A percentile compares a stretch with the other conserved stretches of the same genome.
phyloP scores from a whole-genome alignment of 2,113 vertebrate species.

The Carassius auratus region DNA sequence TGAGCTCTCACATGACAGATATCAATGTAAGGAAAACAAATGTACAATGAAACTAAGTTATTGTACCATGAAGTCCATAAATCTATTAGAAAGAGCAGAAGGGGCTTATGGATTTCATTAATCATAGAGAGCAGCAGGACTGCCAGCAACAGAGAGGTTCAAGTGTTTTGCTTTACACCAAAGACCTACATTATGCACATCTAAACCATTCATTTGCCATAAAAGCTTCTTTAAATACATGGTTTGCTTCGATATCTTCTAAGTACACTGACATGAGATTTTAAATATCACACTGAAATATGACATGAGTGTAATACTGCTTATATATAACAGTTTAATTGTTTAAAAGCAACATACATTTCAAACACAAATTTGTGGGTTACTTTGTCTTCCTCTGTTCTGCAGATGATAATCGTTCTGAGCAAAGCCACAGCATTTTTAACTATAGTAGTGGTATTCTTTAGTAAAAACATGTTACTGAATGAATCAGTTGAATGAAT shows the following conservation, averaged over 20 bases:
- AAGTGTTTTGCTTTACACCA: conserved; percentile 22
- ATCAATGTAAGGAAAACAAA: conserved; percentile 67
- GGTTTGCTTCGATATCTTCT: background rate
- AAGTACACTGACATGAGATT: background rate
- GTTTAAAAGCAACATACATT: background rate
- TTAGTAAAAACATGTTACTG: background rate
- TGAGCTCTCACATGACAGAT: conserved; percentile 69
- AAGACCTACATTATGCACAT: conserved; percentile 64
- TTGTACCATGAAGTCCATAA: conserved; percentile 73
- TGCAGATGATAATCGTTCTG: background rate
- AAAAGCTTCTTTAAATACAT: background rate
- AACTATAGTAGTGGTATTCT: background rate
- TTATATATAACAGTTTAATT: background rate
- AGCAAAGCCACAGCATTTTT: background rate
- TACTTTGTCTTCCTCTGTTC: background rate
- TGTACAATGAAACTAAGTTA: conserved; percentile 68
- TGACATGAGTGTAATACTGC: background rate
- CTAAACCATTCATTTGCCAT: conserved; percentile 35
- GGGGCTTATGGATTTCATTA: conserved; percentile 68
- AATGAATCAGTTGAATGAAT: background rate
- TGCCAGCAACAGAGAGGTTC: conserved; percentile 47
- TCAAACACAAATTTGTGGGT: background rate
- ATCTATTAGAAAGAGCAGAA: conserved; percentile 74
- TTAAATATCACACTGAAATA: background rate
- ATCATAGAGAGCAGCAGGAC: conserved; percentile 66